Percentiles rank a stretch among this genome's conserved stretches.
Evolutionary conservation across 2,113 vertebrate species (phyloP).

Genomic region (Pluvianellus socialis): DNA sequence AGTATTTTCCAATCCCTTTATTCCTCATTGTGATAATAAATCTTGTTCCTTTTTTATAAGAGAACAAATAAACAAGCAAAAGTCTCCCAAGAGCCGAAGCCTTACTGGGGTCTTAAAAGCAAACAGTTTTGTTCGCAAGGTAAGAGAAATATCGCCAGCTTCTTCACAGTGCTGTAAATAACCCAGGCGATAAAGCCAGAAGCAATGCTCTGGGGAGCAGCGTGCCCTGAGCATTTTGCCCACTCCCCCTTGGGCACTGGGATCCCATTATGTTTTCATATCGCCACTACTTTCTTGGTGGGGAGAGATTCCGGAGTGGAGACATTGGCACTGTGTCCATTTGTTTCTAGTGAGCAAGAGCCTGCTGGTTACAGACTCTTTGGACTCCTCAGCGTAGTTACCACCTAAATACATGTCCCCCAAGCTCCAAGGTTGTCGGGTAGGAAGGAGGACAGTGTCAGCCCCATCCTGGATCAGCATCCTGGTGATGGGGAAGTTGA

Average conservation of each 20-base stretch:
- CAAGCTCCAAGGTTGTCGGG: background rate
- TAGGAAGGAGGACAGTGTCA: background rate
- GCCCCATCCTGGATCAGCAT: background rate
- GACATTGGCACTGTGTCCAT: background rate
- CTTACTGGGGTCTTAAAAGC: background rate
- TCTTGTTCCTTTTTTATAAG: background rate
- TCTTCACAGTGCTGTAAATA: background rate
- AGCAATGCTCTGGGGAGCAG: background rate
- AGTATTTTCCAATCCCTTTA: background rate
- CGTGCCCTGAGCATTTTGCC: background rate
- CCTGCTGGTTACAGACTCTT: background rate
- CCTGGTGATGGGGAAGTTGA: background rate
- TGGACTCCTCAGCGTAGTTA: background rate
- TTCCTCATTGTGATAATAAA: background rate
- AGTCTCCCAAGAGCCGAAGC: fast-evolving
- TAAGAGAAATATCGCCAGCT: background rate
- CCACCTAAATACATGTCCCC: background rate
- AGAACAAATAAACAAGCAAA: background rate
- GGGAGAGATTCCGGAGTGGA: background rate
- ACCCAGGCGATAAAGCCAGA: fast-evolving
- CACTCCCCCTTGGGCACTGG: fast-evolving
- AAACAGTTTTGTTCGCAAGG: background rate
- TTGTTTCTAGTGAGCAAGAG: background rate
- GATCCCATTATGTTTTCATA: background rate
- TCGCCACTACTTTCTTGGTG: background rate